Base-by-base conservation (phyloP, 1,140 invertebrate species). In the Leucophenga varia region DNA sequence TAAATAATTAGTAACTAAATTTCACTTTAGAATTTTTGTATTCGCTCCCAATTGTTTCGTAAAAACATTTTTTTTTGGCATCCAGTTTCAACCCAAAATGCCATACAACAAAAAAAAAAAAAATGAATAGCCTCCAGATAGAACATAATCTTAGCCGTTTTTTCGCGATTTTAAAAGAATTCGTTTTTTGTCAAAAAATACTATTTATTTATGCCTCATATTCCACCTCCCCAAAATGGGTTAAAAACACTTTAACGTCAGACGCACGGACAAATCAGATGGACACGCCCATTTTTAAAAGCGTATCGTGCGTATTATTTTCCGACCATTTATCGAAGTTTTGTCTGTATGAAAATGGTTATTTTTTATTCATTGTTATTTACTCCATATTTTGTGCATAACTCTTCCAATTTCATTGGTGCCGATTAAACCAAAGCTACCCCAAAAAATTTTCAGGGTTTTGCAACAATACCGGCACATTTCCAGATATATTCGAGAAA, bases 1-100 rank as follows among this genome's bases (percentile, higher is more conserved):
- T n/a, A n/a, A n/a, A n/a, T n/a, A 39, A 58, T 49, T 55, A 58
- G 52, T 58, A 58, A n/a, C n/a, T n/a, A 58, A 55, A 55, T 58
- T 58, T 58, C 56, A 58, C 56, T 58, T 55, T 58, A 6, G 10
- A 25, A 25, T 6, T 25, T 25, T 25, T 25, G 22, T n/a, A 25
- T 10, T 25, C 10, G n/a, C n/a, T n/a, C n/a, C n/a, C n/a, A n/a
- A n/a, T 50, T 49, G 49, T 58, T 55, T 52, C 56, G 52, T 55
- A n/a, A n/a, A n/a, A n/a, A 55, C 42, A 53, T 55, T 58, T 47
- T 55, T 39, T 46, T 55, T 58, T 53, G 48, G 55, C 49, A n/a
- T n/a, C n/a, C n/a, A n/a, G n/a, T n/a, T n/a, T n/a, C n/a, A n/a
- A n/a, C 44, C 54, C 42, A 46, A 46, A 39, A 48, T 47, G n/a